phyloP scores from a whole-genome alignment of 2,797 vertebrate species.

The Masticophis lateralis region DNA sequence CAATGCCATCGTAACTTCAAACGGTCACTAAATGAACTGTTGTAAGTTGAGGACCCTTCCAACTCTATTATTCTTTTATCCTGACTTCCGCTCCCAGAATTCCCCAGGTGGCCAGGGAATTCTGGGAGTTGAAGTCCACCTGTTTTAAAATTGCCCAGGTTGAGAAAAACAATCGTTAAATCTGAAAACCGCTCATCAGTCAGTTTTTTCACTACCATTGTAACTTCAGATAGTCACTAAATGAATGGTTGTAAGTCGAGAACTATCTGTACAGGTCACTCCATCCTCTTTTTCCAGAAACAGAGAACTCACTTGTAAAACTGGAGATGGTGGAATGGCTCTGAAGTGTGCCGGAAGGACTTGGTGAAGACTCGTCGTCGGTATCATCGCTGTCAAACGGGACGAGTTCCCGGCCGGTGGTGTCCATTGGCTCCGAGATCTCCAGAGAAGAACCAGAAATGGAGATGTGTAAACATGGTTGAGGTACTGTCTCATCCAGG shows the following conservation, averaged over 20 bases:
- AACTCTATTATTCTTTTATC: background rate
- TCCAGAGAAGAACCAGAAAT: slow-evolving; percentile 90
- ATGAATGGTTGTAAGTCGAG: background rate
- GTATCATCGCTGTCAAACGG: slow-evolving; percentile 96
- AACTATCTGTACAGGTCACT: background rate
- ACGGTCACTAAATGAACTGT: too few species aligned
- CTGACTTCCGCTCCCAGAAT: too few species aligned
- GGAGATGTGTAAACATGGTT: slow-evolving; percentile 93
- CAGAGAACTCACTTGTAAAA: slow-evolving; percentile 86
- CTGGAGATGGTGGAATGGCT: slow-evolving; percentile 96
- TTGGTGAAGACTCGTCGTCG: slow-evolving; percentile 93
- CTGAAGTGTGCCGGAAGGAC: slow-evolving; percentile 93
- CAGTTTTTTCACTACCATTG: background rate
- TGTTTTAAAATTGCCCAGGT: too few species aligned
- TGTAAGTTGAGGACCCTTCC: background rate
- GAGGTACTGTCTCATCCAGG: slow-evolving; percentile 57
- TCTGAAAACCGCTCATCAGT: background rate
- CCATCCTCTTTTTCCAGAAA: background rate
- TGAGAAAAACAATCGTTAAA: background rate
- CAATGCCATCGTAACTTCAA: too few species aligned
- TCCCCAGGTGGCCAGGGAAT: too few species aligned
- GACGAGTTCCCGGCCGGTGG: slow-evolving; percentile 81
- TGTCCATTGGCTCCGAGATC: slow-evolving; percentile 76
- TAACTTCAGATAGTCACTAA: background rate
- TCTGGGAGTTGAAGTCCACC: too few species aligned